Percentiles rank a stretch among this genome's conserved stretches.
Evolutionary conservation across 1,140 invertebrate genomes (phyloP).

Genomic region (Procambarus clarkii): DNA sequence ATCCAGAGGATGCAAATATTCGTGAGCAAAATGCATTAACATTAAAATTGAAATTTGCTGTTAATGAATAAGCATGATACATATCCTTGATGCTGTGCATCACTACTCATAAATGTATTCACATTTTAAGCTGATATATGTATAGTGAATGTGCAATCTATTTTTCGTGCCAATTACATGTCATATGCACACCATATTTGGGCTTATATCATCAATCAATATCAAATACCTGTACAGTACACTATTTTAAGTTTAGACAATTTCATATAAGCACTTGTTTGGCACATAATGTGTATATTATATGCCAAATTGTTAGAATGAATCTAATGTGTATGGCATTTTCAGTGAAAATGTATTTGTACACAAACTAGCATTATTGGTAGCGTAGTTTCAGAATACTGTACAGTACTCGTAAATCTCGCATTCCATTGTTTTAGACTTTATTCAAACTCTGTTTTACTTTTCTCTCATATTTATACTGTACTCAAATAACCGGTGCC

Average conservation of each 20-base stretch:
- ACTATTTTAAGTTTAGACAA: background rate
- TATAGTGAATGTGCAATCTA: background rate
- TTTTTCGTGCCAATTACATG: background rate
- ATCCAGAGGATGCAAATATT: conserved; percentile 71
- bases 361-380: background rate
- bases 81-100: background rate
- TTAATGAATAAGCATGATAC: conserved; percentile 26
- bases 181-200: background rate
- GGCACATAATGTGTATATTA: background rate
- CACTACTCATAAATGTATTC: background rate
- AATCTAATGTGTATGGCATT: background rate
- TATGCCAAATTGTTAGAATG: background rate
- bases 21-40: conserved; percentile 68
- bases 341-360: background rate
- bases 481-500: background rate
- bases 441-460: background rate
- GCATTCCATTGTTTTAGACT: background rate
- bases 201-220: background rate
- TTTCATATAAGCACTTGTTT: background rate
- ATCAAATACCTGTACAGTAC: too few species aligned
- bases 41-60: conserved; percentile 56
- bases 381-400: background rate
- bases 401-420: background rate
- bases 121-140: background rate
- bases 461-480: background rate